Evolutionary conservation across 2,113 vertebrate species (phyloP).

Genomic region (Calcarius ornatus): DNA sequence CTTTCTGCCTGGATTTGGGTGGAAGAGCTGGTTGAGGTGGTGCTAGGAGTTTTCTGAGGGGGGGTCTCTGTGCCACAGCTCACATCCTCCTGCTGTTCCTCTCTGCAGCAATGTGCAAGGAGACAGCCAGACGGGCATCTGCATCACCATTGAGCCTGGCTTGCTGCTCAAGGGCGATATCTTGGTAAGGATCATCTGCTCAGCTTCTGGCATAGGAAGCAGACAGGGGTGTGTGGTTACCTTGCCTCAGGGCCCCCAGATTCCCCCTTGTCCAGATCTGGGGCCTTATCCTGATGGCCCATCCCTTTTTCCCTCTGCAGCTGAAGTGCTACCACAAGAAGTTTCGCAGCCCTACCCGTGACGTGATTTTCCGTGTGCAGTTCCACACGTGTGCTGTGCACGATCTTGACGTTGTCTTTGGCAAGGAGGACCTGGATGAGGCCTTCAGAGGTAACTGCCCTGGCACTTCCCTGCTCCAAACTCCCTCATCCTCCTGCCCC

Average conservation of each 20-base stretch:
- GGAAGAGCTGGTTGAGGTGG: background rate
- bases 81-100: background rate
- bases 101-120: slow-evolving; percentile 88
- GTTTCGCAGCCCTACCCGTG: slow-evolving; percentile 86
- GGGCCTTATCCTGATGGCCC: background rate
- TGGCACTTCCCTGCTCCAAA: background rate
- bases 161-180: slow-evolving; percentile 97
- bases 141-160: slow-evolving; percentile 97
- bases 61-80: background rate
- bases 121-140: slow-evolving; percentile 96
- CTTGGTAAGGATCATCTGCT: slow-evolving; percentile 80
- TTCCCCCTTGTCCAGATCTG: background rate
- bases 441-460: slow-evolving; percentile 87
- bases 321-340: slow-evolving; percentile 98
- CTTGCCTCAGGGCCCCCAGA: fast-evolving
- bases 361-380: slow-evolving; percentile 94
- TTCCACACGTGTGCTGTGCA: slow-evolving; percentile 97
- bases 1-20: background rate
- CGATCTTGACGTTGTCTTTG: slow-evolving; percentile 89
- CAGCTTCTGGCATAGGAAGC: fast-evolving
- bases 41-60: background rate
- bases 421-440: slow-evolving; percentile 94
- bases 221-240: background rate
- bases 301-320: slow-evolving; percentile 43
- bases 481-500: background rate